Evolutionary conservation across 1,140 invertebrate genomes (phyloP).

Genomic region (Drosophila mauritiana): DNA sequence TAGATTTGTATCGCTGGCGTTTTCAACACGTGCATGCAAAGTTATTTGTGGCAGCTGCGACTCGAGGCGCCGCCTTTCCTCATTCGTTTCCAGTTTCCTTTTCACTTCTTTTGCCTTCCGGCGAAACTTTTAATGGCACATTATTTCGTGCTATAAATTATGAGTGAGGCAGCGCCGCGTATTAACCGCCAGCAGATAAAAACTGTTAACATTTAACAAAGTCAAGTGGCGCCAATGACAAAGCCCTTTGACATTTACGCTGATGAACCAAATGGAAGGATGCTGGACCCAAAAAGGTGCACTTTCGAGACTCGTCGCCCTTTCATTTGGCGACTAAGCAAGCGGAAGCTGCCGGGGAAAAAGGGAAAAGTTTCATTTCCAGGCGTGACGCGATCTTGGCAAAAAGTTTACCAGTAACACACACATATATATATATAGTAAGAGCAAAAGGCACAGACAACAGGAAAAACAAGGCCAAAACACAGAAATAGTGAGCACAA

Average conservation of each 20-base stretch:
- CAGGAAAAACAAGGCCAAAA: conserved; percentile 27
- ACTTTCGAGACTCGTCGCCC: conserved; percentile 10
- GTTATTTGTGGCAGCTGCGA: conserved; percentile 63
- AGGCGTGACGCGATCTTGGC: conserved; percentile 42
- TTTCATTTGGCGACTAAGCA: conserved; percentile 43
- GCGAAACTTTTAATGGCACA: conserved; percentile 79
- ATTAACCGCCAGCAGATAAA: conserved; percentile 64
- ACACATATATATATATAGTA: not conserved
- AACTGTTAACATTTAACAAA: conserved; percentile 73
- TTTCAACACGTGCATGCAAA: conserved; percentile 82
- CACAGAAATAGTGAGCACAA: conserved; percentile 57
- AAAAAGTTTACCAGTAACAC: conserved; percentile 34
- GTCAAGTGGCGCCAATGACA: conserved; percentile 56
- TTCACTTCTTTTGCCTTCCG: not conserved
- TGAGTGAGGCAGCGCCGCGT: conserved; percentile 55
- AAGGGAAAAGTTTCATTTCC: conserved; percentile 40
- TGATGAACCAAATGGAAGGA: conserved; percentile 30
- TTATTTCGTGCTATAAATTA: conserved; percentile 80
- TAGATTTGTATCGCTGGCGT: conserved; percentile 71
- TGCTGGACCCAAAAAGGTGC: conserved; percentile 12
- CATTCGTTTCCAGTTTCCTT: conserved; percentile 2
- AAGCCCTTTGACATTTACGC: conserved; percentile 55
- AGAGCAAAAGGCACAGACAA: not conserved
- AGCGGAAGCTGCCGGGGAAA: conserved; percentile 20
- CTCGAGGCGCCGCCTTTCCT: conserved; percentile 39